Evolutionary conservation across 2,797 vertebrate species (phyloP), one percentile per base, ranked within the genome.

Genomic region (Pachyuromys duprasi): DNA sequence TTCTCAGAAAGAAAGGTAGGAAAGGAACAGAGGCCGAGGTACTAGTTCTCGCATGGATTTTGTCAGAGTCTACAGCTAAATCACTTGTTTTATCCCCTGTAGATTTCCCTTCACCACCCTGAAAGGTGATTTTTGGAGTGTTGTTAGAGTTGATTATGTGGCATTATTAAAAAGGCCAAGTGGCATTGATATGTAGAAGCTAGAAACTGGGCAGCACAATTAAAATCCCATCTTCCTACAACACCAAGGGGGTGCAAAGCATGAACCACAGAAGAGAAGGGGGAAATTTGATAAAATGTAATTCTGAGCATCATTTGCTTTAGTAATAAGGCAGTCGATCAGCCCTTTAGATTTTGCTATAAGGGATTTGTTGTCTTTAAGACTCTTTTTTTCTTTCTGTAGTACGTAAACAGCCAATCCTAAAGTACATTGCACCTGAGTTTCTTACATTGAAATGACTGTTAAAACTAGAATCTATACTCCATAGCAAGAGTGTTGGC

Each of bases 71-170:
- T 80, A 0, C 55, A 28, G 39, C 87, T 92, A 80, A 79, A 81
- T 62, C 33, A 78, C 67, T 55, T 57, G 69, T 49, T 91, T 95
- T 89, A 49, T 65, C 74, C 62, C 60, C 76, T 90, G 88, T 74
- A 89, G 24, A 86, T 49, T 39, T 57, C 5, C 33, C 33, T n/a
- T 63, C 26, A 45, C 14, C 36, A 49, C 53, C 6, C 26, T 53
- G 22, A 55, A 84, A 93, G 55, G 67, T 69, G 81, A 75, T 94
- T 93, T 93, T 83, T 92, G 69, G 42, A 70, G 28, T 93, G 14
- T 72, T 55, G 14, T 79, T 93, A 60, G 53, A 28, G 89, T 91
- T 87, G 55, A 72, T 83, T 80, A 74, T 55, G 24, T 90, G 88
- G 26, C n/a, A 36, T 81, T 88, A 63, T 81, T 92, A 81, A 83